A percentile compares a stretch with the other conserved stretches of the same genome.
These are phyloP conservation scores for Endomychus coccineus DNA, from an alignment of 2,888 invertebrate species.

Conservation along the genomic window DNA sequence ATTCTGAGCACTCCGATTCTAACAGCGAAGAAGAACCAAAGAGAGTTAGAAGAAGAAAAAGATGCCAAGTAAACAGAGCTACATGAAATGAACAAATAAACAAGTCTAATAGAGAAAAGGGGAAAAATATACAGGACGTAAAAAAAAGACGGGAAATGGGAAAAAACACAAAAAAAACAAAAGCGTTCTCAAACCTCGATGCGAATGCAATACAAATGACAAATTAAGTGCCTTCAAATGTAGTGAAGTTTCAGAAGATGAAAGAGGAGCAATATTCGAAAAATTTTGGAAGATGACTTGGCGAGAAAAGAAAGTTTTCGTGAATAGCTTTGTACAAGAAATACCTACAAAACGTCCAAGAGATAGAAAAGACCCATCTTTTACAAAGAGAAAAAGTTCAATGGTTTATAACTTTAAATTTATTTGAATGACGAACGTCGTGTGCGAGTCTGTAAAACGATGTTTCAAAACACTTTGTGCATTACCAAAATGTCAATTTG, in stretches of 20 bases:
- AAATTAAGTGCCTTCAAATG: too few relatives aligned
- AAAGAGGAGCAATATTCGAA: constrained; percentile 8
- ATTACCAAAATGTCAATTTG: constrained; percentile 11
- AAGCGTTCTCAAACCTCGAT: neutral
- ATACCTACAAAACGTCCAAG: constrained; percentile 7
- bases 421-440: constrained; percentile 3
- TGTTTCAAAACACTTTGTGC: constrained; percentile 22
- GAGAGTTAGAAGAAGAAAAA: too few relatives aligned
- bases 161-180: neutral
- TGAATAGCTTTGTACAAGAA: constrained; percentile 10
- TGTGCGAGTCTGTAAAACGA: constrained; percentile 20
- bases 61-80: too few relatives aligned
- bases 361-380: constrained; percentile 8
- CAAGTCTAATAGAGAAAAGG: constrained; percentile 4
- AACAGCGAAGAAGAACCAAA: too few relatives aligned
- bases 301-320: constrained; percentile 14
- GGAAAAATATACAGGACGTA: neutral
- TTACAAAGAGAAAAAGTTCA: constrained; percentile 1
- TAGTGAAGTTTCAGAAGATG: too few relatives aligned
- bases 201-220: too few relatives aligned
- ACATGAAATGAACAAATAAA: constrained; percentile 4
- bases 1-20: too few relatives aligned
- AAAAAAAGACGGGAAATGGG: neutral
- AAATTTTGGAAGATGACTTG: constrained; percentile 12
- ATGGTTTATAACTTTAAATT: too few relatives aligned